phyloP scores from a whole-genome alignment of 92 coral and sea anemone genomes.

The Zoanthus sansibaricus region DNA sequence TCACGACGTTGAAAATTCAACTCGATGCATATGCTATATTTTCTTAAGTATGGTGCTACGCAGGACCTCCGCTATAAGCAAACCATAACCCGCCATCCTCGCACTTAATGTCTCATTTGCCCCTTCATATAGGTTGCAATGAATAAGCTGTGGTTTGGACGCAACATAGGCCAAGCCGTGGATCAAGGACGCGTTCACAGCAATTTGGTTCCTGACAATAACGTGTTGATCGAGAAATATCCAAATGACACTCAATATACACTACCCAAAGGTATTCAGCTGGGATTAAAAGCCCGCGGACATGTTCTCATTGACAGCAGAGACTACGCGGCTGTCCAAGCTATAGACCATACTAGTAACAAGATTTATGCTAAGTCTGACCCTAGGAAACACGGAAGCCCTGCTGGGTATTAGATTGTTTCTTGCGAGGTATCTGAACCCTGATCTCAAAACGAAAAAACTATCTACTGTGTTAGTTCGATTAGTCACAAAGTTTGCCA shows the following conservation, averaged over 20 bases:
- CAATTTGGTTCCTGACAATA: conserved; percentile 68
- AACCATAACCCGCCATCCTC: too few species aligned
- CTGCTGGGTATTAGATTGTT: conserved; percentile 51
- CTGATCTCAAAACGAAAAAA: too few species aligned
- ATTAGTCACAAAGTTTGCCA: too few species aligned
- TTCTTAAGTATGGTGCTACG: too few species aligned
- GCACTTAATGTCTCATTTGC: too few species aligned
- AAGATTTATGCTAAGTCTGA: conserved; percentile 74
- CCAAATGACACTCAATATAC: conserved; percentile 11
- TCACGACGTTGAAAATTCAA: too few species aligned
- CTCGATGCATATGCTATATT: too few species aligned
- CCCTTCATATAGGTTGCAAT: conserved; percentile 68
- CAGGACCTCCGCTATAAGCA: not conserved
- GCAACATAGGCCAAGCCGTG: conserved; percentile 62
- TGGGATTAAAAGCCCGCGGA: conserved; percentile 62
- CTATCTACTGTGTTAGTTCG: too few species aligned
- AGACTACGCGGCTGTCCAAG: conserved; percentile 70
- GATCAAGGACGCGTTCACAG: conserved; percentile 76
- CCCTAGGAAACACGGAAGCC: conserved; percentile 76
- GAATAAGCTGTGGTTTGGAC: conserved; percentile 84
- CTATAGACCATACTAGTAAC: conserved; percentile 54
- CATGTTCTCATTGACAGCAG: conserved; percentile 38
- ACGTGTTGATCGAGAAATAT: conserved; percentile 44
- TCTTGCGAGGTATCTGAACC: not conserved
- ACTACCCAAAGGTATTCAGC: conserved; percentile 36